Evolutionary conservation across 2,113 vertebrate genomes (phyloP).

Genomic region (Forbesichthys agassizii): DNA sequence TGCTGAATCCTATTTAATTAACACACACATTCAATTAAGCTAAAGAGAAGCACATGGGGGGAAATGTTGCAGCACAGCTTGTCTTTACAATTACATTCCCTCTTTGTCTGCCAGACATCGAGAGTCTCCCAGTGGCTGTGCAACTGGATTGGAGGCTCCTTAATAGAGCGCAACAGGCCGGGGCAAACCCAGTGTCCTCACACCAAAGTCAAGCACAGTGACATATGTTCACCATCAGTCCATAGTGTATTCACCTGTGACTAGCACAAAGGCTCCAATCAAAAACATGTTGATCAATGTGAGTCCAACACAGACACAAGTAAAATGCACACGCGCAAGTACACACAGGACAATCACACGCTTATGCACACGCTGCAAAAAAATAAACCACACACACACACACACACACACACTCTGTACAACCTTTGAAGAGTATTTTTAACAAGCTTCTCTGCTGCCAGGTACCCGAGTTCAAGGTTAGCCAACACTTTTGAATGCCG

Average conservation of each 20-base stretch:
- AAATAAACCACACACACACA: no score
- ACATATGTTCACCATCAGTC: no score
- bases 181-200: constrained; percentile 25
- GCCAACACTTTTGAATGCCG: background rate
- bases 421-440: no score
- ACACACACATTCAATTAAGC: constrained; percentile 67
- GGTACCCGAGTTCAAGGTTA: background rate
- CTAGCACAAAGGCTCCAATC: no score
- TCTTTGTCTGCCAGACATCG: constrained; percentile 61
- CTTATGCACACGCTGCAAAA: no score
- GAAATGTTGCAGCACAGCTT: constrained; percentile 64
- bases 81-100: constrained; percentile 72
- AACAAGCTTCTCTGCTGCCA: no score
- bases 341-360: no score
- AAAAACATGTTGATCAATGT: no score
- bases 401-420: no score
- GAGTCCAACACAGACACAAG: no score
- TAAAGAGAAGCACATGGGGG: constrained; percentile 45
- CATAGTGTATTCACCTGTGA: no score
- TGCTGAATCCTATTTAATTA: constrained; percentile 64
- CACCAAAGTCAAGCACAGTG: background rate
- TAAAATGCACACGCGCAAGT: no score
- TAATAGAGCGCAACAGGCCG: constrained; percentile 41
- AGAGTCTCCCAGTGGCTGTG: constrained; percentile 55
- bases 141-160: constrained; percentile 33